Evolutionary conservation across 2,888 invertebrate genomes (phyloP), one percentile per base, ranked within the genome.

Genomic region (Diaprepes abbreviatus): DNA sequence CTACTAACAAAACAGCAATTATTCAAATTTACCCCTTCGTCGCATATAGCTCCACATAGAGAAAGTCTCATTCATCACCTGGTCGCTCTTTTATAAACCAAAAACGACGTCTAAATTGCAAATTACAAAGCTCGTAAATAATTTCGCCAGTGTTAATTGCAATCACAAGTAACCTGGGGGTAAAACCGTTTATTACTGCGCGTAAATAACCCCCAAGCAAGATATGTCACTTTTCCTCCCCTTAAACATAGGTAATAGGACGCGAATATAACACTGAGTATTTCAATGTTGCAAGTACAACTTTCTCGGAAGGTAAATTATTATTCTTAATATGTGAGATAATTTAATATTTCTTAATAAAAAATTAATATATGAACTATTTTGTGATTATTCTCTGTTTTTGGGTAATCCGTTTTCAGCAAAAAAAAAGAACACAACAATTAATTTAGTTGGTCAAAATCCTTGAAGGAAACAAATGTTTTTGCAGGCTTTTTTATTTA

Each of bases 61-160:
- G 57, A 69, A 35, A 60, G 45, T 64, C 64, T 64, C 70, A 71
- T 71, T 71, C 71, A 71, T 71, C 71, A 76, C 70, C 71, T 74
- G 76, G 66, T 75, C 73, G 75, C 66, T 78, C 77, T 78, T 80
- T 81, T 80, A 80, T 79, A 81, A 75, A 76, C 75, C 74, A 77
- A 78, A 81, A 81, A 75, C 74, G 73, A 73, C 72, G 70, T 64
- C 62, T 67, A 71, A 73, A 73, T 73, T 73, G 68, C 73, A 71
- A 73, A 71, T 71, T 73, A 73, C 73, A 73, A 68, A 73, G 68
- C 70, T 65, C 70, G 70, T 73, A 73, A 73, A 73, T 73, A 73
- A 73, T 73, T 73, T 73, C 66, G 60, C 64, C 68, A 59, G 65
- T 73, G 73, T 73, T 73, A 73, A 73, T 73, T 73, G 73, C 70